Conservation (phyloP, 2,888 invertebrate species). For the Drosophila niveifrons region DNA sequence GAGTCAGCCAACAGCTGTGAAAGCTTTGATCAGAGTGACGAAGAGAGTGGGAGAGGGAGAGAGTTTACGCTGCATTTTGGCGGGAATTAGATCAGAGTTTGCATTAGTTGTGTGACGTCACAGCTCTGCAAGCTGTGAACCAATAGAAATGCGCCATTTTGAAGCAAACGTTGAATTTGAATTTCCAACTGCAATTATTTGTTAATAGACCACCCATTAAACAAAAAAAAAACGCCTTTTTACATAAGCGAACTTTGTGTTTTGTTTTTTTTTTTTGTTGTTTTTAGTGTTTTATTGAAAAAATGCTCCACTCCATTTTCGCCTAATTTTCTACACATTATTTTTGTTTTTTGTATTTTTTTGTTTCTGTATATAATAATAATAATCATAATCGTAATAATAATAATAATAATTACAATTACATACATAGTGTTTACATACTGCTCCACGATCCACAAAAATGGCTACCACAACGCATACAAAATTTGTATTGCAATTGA, state of each 20-base stretch:
- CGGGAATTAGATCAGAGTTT: not conserved
- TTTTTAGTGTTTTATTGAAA: conserved; percentile 78
- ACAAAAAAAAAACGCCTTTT: conserved; percentile 27
- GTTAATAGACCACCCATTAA: not conserved
- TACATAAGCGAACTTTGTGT: conserved; percentile 48
- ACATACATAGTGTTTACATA: conserved; percentile 74
- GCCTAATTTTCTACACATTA: conserved; percentile 77
- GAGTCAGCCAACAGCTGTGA: not conserved
- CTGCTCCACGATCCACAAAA: conserved; percentile 73
- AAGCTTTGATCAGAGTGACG: not conserved
- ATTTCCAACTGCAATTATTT: too few species aligned
- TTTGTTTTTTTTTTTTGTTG: conserved; percentile 33
- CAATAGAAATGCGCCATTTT: not conserved
- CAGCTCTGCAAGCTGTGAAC: not conserved
- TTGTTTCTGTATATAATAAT: conserved; percentile 46
- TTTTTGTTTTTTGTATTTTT: conserved; percentile 54
- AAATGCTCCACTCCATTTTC: conserved; percentile 79
- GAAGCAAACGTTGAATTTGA: not conserved
- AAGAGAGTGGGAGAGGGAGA: not conserved
- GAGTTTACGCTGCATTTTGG: conserved; percentile 1
- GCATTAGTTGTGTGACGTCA: not conserved
- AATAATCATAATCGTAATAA: conserved; percentile 59
- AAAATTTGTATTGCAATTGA: conserved; percentile 77
- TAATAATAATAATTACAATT: conserved; percentile 75
- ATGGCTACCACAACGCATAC: conserved; percentile 72